Base-by-base conservation (phyloP, 1,140 invertebrate genomes). In the Pachypeltis micranthus region DNA sequence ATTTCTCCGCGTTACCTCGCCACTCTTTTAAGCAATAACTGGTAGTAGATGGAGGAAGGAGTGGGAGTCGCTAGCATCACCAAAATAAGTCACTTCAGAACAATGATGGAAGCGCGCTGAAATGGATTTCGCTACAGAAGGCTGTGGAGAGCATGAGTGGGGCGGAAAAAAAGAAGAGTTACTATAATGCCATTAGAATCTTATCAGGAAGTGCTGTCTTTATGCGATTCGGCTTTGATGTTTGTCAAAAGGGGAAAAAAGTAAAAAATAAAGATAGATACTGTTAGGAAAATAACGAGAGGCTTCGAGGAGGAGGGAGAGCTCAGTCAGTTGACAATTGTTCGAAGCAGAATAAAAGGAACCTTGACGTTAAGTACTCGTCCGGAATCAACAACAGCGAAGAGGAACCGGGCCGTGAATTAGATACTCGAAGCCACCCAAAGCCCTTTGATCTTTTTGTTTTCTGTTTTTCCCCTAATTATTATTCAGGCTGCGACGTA, bases 201-300 rank as follows among this genome's bases (percentile, higher is more conserved):
- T 51, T 51, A 51, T 51, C 47, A 51, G 47, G 47, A 51, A 51
- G 47, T 51, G n/a, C n/a, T n/a, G 47, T 51, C 47, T 51, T 21
- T 21, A 4, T 21, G 47, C 47, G 47, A 16, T 7, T 39, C 16
- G 7, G 12, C 47, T 51, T 51, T 51, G 47, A 51, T 51, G 47
- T 51, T 51, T 21, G 47, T 51, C 16, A 16, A 39, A 39, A 39
- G 31, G 21, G 12, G 23, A 51, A 51, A 21, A 10, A 51, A 51
- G 47, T 51, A 51, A 16, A 21, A 51, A 21, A 51, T 39, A 51
- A 10, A 16, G 19, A 16, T 51, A 51, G 47, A 51, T 39, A 51
- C 47, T 51, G 19, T 51, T 51, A 51, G 47, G 47, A 51, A 51
- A 51, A 51, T 51, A 51, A 51, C 47, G 19, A 51, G 47, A 21